These are phyloP conservation scores for Dromius quadrimaculatus DNA, from an alignment of 2,888 invertebrate genomes.

Conservation along the genomic window DNA sequence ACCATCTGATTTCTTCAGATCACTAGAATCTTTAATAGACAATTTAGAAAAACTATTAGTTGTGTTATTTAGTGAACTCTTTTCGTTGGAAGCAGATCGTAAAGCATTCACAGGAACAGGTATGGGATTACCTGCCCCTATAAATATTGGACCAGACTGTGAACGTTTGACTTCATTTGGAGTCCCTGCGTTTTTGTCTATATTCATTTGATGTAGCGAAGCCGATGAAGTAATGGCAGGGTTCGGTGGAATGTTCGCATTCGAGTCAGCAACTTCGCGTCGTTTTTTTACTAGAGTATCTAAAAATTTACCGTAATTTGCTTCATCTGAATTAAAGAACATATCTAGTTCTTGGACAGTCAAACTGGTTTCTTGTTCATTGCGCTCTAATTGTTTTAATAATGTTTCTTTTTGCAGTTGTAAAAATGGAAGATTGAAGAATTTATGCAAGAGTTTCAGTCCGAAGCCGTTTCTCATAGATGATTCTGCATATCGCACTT, in stretches of 20 bases:
- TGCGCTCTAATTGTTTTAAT: conserved; percentile 85
- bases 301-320: conserved; percentile 80
- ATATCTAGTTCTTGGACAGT: conserved; percentile 82
- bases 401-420: conserved; percentile 89
- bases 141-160: conserved; percentile 66
- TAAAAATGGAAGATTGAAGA: conserved; percentile 94
- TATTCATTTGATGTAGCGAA: conserved; percentile 41
- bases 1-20: conserved; percentile 24
- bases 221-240: conserved; percentile 56
- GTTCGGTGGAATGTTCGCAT: conserved; percentile 68
- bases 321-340: conserved; percentile 81
- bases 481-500: conserved; percentile 88
- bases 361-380: conserved; percentile 83
- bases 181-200: conserved; percentile 50
- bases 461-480: conserved; percentile 98
- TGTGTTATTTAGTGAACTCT: conserved; percentile 47
- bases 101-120: conserved; percentile 58
- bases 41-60: conserved; percentile 33
- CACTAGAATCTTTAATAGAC: conserved; percentile 43
- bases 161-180: conserved; percentile 64
- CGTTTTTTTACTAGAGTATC: conserved; percentile 82
- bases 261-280: conserved; percentile 77
- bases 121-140: conserved; percentile 66
- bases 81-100: conserved; percentile 54
- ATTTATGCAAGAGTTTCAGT: conserved; percentile 90